Evolutionary conservation across 2,888 invertebrate genomes (phyloP), one percentile per base, ranked within the genome.

Genomic region (Pterostichus niger): DNA sequence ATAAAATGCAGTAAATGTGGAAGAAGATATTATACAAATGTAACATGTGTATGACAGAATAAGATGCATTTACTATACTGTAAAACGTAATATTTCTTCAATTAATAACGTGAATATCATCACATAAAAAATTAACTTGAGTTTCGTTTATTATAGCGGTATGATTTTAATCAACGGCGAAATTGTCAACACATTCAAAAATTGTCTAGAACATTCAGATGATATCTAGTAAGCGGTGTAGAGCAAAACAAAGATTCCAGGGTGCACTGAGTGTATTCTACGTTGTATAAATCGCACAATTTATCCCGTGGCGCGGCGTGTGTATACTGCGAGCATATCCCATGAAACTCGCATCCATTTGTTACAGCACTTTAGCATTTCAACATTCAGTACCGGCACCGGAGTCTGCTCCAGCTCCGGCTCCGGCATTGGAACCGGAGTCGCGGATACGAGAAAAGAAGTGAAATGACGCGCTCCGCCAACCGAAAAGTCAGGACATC

Each of bases 311-410:
- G 17, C 17, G 17, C 56, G 64, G 64, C 13, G 64, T 64, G 33
- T 75, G 33, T 64, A 31, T 31, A 64, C 4, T 68, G 68, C 68
- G 40, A 5, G 40, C 68, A 40, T 68, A 68, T 68, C 15, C 33
- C 76, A 76, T 76, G 56, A 76, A 76, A 76, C 54, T 56, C 56
- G 54, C 40, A 76, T 54, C 76, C 35, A 76, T 76, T 54, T 76
- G 76, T 76, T 56, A 76, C 76, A 56, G 35, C 76, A 49, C 76
- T 76, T 49, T 52, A 76, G 35, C 56, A 76, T 76, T 56, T 76
- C 54, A 40, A 7, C 24, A 24, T 17, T 46, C 17, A 40, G 64
- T 10, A n/a, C 13, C 17, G 11, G 59, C 9, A 33, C 64, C 33
- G 64, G n/a, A 40, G 64, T 40, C 35, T 13, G 35, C 13, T 54